Percentiles rank a stretch among this genome's conserved stretches.
Evolutionary conservation across 2,888 invertebrate genomes (phyloP).

Genomic region (Conistra vaccinii): DNA sequence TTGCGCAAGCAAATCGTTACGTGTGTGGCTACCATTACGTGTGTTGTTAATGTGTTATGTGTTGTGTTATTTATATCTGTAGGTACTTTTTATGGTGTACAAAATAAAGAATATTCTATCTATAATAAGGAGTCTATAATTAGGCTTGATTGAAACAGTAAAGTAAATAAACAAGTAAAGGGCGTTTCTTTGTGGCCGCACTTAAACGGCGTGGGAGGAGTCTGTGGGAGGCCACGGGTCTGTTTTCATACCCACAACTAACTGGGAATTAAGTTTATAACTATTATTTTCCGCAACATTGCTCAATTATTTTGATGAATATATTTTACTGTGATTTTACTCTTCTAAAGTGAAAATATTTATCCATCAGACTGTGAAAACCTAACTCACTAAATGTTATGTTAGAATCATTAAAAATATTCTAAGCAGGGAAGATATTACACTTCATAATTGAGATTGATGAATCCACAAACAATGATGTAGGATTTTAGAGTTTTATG

Average conservation of each 20-base stretch:
- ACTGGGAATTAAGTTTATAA: slow-evolving; percentile 26
- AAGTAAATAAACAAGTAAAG: slow-evolving; percentile 41
- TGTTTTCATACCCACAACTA: slow-evolving; percentile 30
- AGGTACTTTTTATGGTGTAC: too few relatives aligned
- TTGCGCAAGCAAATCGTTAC: too few relatives aligned
- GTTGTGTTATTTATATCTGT: too few relatives aligned
- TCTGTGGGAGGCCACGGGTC: slow-evolving; percentile 40
- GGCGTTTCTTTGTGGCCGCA: slow-evolving; percentile 1
- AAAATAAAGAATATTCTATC: too few relatives aligned
- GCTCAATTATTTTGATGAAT: slow-evolving; percentile 17
- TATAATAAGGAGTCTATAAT: slow-evolving; percentile 28
- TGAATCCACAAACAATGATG: too few relatives aligned
- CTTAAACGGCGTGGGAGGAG: slow-evolving; percentile 43
- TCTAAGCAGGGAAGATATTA: too few relatives aligned
- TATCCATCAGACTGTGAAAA: slow-evolving; percentile 1
- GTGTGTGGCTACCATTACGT: too few relatives aligned
- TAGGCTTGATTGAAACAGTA: slow-evolving; percentile 25
- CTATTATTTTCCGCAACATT: slow-evolving; percentile 30
- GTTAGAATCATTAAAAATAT: too few relatives aligned
- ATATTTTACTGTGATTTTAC: slow-evolving; percentile 21
- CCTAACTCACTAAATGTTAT: neutral
- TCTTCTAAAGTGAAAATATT: slow-evolving; percentile 7
- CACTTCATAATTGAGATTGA: too few relatives aligned
- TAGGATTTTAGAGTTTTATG: too few relatives aligned
- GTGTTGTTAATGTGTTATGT: too few relatives aligned